Conservation (phyloP, 2,113 vertebrate species). For the mouse (Mus musculus) region GRCm39 chr11:86897001-86897500, state of each 20-base stretch:
- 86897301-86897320: background rate
- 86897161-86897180: background rate
- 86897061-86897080: background rate
- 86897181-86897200: background rate
- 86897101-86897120: background rate
- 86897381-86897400: background rate
- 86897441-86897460: background rate
- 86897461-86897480: background rate
- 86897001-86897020: background rate
- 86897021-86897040: no score
- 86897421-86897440: background rate
- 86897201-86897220: background rate
- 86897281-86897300: background rate
- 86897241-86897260: background rate
- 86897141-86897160: background rate
- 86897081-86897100: background rate
- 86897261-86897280: background rate
- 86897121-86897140: background rate
- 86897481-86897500: background rate
- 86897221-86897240: background rate
- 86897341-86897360: background rate
- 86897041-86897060: background rate
- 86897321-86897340: background rate
- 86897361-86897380: background rate
- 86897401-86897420: background rate